phyloP scores from a whole-genome alignment of 2,888 invertebrate genomes.

The Meloe dianella region DNA sequence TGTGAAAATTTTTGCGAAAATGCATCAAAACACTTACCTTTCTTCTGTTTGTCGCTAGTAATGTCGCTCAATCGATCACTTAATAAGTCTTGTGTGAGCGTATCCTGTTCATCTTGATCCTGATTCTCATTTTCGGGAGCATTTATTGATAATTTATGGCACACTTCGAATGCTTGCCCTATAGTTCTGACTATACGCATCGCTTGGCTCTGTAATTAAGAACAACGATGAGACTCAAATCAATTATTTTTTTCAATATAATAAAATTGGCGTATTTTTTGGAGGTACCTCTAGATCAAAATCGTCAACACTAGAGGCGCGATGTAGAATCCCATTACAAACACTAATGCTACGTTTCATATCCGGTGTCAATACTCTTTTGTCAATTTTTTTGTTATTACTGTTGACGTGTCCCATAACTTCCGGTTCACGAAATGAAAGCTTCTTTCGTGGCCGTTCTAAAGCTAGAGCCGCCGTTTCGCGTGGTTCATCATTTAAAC shows the following conservation, averaged over 20 bases:
- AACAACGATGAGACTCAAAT: background rate
- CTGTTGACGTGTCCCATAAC: slow-evolving; percentile 61
- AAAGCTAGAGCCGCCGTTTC: slow-evolving; percentile 58
- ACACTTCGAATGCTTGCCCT: slow-evolving; percentile 99
- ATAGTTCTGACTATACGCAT: slow-evolving; percentile 98
- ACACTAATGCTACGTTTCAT: slow-evolving; percentile 50
- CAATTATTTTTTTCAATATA: background rate
- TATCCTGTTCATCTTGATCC: slow-evolving; percentile 62
- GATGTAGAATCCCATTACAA: slow-evolving; percentile 46
- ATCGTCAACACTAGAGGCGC: slow-evolving; percentile 64
- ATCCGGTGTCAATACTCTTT: slow-evolving; percentile 33
- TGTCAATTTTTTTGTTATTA: slow-evolving; percentile 19
- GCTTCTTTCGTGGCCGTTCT: slow-evolving; percentile 79
- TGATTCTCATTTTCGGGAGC: slow-evolving; percentile 60
- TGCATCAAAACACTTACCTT: slow-evolving; percentile 63
- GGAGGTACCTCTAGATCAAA: slow-evolving; percentile 66
- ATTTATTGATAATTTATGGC: slow-evolving; percentile 87
- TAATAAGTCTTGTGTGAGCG: slow-evolving; percentile 58
- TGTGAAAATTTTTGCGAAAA: too few species aligned
- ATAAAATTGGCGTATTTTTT: background rate
- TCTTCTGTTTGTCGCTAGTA: slow-evolving; percentile 64
- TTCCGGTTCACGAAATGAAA: slow-evolving; percentile 87
- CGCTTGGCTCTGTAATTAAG: slow-evolving; percentile 84
- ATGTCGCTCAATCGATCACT: slow-evolving; percentile 61
- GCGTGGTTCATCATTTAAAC: slow-evolving; percentile 54